phyloP scores from a whole-genome alignment of 92 coral and sea anemone species.

The Siderastrea radians region DNA sequence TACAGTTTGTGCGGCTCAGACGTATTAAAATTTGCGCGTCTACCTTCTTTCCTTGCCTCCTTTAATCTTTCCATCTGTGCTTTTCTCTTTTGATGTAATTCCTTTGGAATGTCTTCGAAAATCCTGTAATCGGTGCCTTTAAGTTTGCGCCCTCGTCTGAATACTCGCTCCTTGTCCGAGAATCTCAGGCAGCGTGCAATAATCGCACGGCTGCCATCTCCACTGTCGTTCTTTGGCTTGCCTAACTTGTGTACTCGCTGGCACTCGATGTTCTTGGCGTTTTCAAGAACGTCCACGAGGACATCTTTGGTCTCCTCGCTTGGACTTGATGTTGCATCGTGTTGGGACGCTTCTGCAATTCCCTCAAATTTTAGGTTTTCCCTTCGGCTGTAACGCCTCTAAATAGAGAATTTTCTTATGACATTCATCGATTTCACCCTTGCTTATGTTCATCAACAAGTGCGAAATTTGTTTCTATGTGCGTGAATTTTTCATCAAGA shows the following conservation, averaged over 20 bases:
- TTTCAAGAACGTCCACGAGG: not conserved
- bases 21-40: too few species aligned
- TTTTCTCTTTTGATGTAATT: not conserved
- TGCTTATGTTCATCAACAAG: conserved; percentile 6
- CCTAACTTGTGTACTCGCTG: not conserved
- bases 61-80: not conserved
- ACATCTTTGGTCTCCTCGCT: not conserved
- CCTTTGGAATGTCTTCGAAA: not conserved
- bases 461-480: conserved; percentile 6
- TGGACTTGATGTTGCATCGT: not conserved
- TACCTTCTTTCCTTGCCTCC: not conserved
- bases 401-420: conserved; percentile 11
- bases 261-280: not conserved
- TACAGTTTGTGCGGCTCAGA: not conserved
- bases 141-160: not conserved
- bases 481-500: conserved; percentile 13
- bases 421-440: not conserved
- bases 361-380: conserved; percentile 16
- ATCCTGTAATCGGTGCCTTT: not conserved
- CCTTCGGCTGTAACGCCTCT: conserved; percentile 12
- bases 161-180: not conserved
- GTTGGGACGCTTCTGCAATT: conserved; percentile 19
- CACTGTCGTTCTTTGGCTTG: not conserved
- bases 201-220: not conserved
- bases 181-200: not conserved